phyloP scores from a whole-genome alignment of 2,113 vertebrate species.

The Entelurus aequoreus region DNA sequence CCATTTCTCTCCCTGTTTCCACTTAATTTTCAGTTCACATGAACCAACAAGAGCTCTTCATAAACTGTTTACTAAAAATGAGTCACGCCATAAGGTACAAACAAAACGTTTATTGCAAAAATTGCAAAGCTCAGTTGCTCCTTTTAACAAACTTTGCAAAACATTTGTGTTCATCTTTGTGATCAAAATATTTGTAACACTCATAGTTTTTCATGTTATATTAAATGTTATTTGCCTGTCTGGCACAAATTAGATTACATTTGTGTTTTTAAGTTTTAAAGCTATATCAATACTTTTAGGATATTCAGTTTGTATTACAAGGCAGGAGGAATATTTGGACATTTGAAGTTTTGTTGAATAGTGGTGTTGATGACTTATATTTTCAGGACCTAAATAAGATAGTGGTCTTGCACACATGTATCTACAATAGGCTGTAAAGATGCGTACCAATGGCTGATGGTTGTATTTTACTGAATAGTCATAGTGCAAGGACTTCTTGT shows the following conservation, averaged over 20 bases:
- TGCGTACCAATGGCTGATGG: not conserved
- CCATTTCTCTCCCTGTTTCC: conserved; percentile 17
- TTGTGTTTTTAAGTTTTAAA: not conserved
- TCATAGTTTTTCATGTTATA: not conserved
- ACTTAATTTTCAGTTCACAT: conserved; percentile 13
- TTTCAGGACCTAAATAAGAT: no score
- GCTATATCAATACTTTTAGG: not conserved
- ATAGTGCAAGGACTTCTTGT: no score
- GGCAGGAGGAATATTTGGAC: not conserved
- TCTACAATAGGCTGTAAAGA: not conserved
- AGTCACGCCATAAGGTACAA: conserved; percentile 14
- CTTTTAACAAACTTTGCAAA: not conserved
- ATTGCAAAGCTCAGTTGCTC: no score
- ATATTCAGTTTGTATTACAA: not conserved
- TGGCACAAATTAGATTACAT: not conserved
- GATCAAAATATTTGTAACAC: not conserved
- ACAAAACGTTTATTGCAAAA: not conserved
- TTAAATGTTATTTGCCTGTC: no score
- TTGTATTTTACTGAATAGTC: not conserved
- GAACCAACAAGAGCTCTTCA: conserved; percentile 27
- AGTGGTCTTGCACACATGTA: no score
- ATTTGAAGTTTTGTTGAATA: not conserved
- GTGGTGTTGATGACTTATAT: not conserved
- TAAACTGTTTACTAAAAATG: conserved; percentile 26
- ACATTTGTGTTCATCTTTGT: not conserved